Evolutionary conservation across 2,113 vertebrate species (phyloP).

Genomic region (Myocastor coypus): DNA sequence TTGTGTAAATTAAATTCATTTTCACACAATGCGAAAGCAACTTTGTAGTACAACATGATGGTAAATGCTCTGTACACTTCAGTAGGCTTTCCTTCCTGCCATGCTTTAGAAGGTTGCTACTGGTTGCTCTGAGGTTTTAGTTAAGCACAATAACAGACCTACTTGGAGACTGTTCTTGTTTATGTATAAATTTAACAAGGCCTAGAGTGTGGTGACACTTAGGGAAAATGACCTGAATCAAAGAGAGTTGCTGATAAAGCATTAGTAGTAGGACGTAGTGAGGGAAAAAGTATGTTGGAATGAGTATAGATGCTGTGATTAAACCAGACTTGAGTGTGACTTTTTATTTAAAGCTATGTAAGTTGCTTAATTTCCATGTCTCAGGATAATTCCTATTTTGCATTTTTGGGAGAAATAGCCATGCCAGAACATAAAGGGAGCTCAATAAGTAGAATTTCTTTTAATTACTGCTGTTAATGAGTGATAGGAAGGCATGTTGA

Average conservation of each 20-base stretch:
- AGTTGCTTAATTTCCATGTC: slow-evolving; percentile 1
- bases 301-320: background rate
- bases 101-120: background rate
- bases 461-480: slow-evolving; percentile 36
- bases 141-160: background rate
- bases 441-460: slow-evolving; percentile 7
- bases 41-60: background rate
- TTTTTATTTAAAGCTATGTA: slow-evolving; percentile 45
- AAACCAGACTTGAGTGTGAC: slow-evolving; percentile 10
- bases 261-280: background rate
- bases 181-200: slow-evolving; percentile 26
- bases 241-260: slow-evolving; percentile 8
- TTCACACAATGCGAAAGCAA: background rate
- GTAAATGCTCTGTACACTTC: background rate
- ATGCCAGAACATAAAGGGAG: background rate
- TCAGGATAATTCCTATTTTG: slow-evolving; percentile 37
- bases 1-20: slow-evolving; percentile 41
- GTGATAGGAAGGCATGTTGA: slow-evolving; percentile 13
- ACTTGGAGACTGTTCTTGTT: slow-evolving; percentile 40
- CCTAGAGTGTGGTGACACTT: background rate
- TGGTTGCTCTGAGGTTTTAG: slow-evolving; percentile 38
- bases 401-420: background rate
- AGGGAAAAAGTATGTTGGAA: background rate
- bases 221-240: slow-evolving; percentile 19
- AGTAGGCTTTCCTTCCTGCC: slow-evolving; percentile 25